Percentiles rank a stretch among this genome's conserved stretches.
Conservation (phyloP, 2,888 invertebrate genomes). For the Meteorus colon region DNA sequence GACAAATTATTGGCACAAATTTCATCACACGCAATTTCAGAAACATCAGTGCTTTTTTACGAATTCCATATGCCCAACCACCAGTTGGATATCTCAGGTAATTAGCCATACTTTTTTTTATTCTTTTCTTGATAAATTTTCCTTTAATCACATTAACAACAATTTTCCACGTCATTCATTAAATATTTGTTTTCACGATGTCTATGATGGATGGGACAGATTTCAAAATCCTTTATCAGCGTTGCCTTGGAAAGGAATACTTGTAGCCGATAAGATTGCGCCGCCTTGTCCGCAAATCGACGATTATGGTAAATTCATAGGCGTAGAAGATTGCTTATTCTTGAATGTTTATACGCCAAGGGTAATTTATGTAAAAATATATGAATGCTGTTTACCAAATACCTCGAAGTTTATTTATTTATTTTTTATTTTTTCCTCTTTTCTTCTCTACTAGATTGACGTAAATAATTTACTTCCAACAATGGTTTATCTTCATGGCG, state of each 20-base stretch:
- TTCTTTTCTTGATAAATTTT: neutral
- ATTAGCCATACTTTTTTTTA: neutral
- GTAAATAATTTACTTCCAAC: slow-evolving; percentile 48
- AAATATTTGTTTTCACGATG: neutral
- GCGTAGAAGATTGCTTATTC: slow-evolving; percentile 51
- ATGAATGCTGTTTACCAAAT: neutral
- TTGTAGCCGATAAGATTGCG: slow-evolving; percentile 46
- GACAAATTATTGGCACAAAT: slow-evolving; percentile 46
- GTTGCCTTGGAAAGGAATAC: slow-evolving; percentile 50
- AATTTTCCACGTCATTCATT: slow-evolving; percentile 11
- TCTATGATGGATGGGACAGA: slow-evolving; percentile 43
- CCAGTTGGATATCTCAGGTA: slow-evolving; percentile 51
- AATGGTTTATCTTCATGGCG: slow-evolving; percentile 57
- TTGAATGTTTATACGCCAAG: slow-evolving; percentile 53
- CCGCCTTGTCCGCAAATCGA: slow-evolving; percentile 51
- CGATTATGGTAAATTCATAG: slow-evolving; percentile 32
- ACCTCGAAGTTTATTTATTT: slow-evolving; percentile 18
- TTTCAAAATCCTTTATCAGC: slow-evolving; percentile 54
- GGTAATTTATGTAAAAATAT: slow-evolving; percentile 37
- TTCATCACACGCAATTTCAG: slow-evolving; percentile 43
- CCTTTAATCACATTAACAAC: neutral
- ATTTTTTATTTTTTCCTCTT: neutral
- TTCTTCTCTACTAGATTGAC: slow-evolving; percentile 36
- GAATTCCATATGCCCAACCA: slow-evolving; percentile 55
- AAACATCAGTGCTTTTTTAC: slow-evolving; percentile 47